Base-by-base conservation (phyloP, 2,888 invertebrate genomes). In the Drosophila aldrichi region DNA sequence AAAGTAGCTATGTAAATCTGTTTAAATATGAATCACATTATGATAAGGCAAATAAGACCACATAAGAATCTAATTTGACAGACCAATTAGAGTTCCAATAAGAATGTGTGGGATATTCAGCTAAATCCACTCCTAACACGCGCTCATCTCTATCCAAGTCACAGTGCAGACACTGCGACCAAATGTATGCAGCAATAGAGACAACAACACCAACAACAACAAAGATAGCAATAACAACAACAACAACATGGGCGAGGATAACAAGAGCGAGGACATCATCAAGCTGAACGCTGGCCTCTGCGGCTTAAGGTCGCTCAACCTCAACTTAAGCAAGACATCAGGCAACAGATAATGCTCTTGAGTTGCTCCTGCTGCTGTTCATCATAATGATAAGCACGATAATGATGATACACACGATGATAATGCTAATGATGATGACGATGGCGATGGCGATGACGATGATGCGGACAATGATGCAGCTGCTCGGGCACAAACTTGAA, bases 401-500 rank as follows among this genome's bases (percentile, higher is more conserved):
- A 55, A 55, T 55, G 54, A 55, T 55, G 18, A 2, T 29, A 8
- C 67, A 73, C 61, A 60, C 43, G 18, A 25, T 49, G 40, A 29
- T 49, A 49, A 60, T 55, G 63, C 71, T 70, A 60, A 69, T 79
- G 63, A 62, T 46, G 25, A 25, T 25, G 18, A n/a, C 12, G 12
- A 34, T 22, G 36, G 40, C 43, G 40, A 22, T 25, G 36, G 29
- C 43, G 40, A 29, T 46, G 46, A 62, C 38, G 55, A 56, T 18
- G 44, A 38, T 43, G 61, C 29, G 40, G 32, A 36, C 14, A 58
- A 49, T 64, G 63, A 62, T 71, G 76, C 76, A 74, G 79, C 70
- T 65, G 60, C 40, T 61, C 55, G 46, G 56, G 56, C 74, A 65
- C 48, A 74, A 82, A 81, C 74, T 88, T 85, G 56, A 83, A 85